A percentile compares a stretch with the other conserved stretches of the same genome.
phyloP scores from a whole-genome alignment of 2,888 invertebrate species.

The Melanophora roralis region DNA sequence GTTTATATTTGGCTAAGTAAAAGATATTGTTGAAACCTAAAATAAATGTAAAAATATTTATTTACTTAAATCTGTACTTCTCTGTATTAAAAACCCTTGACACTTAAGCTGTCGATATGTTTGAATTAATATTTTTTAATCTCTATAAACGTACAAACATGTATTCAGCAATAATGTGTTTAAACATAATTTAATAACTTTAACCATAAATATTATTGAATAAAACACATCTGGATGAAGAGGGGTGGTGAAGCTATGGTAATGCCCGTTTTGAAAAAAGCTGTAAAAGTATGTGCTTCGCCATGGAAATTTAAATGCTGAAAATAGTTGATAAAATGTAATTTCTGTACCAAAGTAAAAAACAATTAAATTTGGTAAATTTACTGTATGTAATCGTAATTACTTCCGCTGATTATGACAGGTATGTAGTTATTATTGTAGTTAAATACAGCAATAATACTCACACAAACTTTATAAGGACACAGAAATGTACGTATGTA shows the following conservation, averaged over 20 bases:
- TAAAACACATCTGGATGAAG: background rate
- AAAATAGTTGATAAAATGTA: constrained; percentile 37
- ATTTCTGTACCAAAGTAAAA: constrained; percentile 49
- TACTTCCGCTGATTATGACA: constrained; percentile 63
- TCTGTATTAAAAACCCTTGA: too few relatives aligned
- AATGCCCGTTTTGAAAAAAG: constrained; percentile 5
- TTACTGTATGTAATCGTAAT: constrained; percentile 64
- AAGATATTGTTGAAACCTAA: too few relatives aligned
- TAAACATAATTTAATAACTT: constrained; percentile 48
- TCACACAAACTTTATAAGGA: background rate
- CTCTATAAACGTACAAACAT: constrained; percentile 21
- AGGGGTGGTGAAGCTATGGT: background rate
- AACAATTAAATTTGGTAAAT: constrained; percentile 64
- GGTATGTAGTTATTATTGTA: constrained; percentile 49
- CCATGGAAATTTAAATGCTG: constrained; percentile 41
- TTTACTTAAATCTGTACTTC: too few relatives aligned
- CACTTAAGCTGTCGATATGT: too few relatives aligned
- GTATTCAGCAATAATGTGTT: constrained; percentile 21
- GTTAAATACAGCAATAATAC: constrained; percentile 25
- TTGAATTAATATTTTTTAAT: background rate
- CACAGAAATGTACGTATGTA: background rate
- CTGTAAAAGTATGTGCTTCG: background rate
- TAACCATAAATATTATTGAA: constrained; percentile 46
- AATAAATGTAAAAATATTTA: too few relatives aligned
- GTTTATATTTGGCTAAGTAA: too few relatives aligned